These are phyloP conservation scores for Nephrotoma flavescens DNA, from an alignment of 2,888 invertebrate genomes.

Conservation along the genomic window DNA sequence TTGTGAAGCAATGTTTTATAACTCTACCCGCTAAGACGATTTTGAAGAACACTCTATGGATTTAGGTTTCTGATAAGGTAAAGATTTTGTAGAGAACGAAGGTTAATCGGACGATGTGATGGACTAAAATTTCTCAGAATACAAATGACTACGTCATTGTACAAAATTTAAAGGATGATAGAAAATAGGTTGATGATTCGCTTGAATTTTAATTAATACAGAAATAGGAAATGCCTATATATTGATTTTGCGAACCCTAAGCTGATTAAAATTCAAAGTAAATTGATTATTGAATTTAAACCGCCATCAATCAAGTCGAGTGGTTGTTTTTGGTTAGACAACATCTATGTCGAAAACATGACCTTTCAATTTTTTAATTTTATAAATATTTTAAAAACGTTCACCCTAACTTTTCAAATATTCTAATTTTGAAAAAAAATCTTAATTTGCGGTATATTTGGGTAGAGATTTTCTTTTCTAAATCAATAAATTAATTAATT, in stretches of 20 bases:
- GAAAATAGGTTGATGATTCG: no score
- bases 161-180: no score
- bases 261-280: background rate
- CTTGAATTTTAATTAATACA: no score
- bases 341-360: background rate
- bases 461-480: background rate
- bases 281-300: background rate
- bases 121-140: no score
- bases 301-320: background rate
- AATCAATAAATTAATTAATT: background rate
- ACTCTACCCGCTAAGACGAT: no score
- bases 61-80: no score
- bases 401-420: background rate
- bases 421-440: background rate
- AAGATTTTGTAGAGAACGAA: no score
- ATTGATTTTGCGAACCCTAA: background rate
- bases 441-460: background rate
- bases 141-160: no score
- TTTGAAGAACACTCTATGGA: no score
- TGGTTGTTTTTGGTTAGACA: background rate
- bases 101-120: no score
- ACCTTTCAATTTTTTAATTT: background rate
- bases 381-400: background rate
- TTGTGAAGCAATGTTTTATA: no score
- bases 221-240: no score